Evolutionary conservation across 2,113 vertebrate genomes (phyloP).

Genomic region (Chionomys nivalis): DNA sequence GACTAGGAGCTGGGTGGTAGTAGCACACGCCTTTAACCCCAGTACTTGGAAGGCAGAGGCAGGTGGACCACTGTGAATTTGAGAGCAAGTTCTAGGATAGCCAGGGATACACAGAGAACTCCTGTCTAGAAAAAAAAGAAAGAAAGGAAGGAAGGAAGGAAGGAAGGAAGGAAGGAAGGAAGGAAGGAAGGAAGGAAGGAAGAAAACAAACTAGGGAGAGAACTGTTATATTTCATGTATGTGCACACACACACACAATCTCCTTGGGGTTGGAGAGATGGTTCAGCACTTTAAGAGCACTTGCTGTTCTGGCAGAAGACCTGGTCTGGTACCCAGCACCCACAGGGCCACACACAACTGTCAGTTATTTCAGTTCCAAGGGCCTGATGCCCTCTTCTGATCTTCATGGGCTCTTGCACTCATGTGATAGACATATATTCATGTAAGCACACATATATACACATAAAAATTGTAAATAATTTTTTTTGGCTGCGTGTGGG

Average conservation of each 20-base stretch:
- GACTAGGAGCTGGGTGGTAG: not conserved
- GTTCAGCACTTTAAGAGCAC: not conserved
- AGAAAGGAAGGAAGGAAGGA: not conserved
- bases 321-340: not conserved
- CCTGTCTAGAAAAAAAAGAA: not conserved
- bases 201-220: not conserved
- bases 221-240: not conserved
- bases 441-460: not conserved
- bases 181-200: not conserved
- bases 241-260: not conserved
- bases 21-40: not conserved
- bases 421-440: not conserved
- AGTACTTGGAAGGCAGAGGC: not conserved
- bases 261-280: not conserved
- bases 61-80: not conserved
- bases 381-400: not conserved
- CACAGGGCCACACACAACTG: not conserved
- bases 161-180: not conserved
- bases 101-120: not conserved
- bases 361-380: not conserved
- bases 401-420: not conserved
- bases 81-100: not conserved
- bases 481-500: not conserved
- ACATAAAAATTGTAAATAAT: not conserved
- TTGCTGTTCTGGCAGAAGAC: not conserved